phyloP scores from a whole-genome alignment of 2,888 invertebrate genomes.

The Sphinx pinastri region DNA sequence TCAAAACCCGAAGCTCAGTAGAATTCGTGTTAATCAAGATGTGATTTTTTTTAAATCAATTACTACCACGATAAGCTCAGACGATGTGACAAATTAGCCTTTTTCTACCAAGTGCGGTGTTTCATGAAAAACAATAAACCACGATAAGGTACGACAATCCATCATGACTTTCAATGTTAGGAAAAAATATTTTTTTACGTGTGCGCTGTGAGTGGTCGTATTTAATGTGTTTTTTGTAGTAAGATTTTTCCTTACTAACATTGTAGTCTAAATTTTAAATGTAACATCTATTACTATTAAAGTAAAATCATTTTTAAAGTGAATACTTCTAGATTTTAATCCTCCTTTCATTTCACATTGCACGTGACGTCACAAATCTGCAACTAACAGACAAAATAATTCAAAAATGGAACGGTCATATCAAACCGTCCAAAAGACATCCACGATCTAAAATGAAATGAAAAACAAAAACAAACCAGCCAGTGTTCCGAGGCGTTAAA shows the following conservation, averaged over 20 bases:
- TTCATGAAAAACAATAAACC: slow-evolving; percentile 65
- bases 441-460: neutral
- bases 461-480: neutral
- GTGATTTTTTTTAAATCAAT: slow-evolving; percentile 44
- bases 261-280: no score
- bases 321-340: no score
- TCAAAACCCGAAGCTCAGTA: neutral
- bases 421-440: neutral
- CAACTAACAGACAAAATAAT: no score
- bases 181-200: slow-evolving; percentile 1
- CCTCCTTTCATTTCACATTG: no score
- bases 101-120: slow-evolving; percentile 43
- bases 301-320: no score
- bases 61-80: slow-evolving; percentile 43
- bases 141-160: slow-evolving; percentile 57
- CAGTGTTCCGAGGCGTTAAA: slow-evolving; percentile 19
- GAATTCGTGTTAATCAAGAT: slow-evolving; percentile 24
- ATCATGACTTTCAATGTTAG: slow-evolving; percentile 45
- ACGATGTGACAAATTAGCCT: slow-evolving; percentile 62
- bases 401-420: neutral
- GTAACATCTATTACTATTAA: no score
- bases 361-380: no score
- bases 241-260: no score
- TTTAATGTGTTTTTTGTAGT: no score
- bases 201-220: neutral